Evolutionary conservation across 2,797 vertebrate species (phyloP).

Genomic region (Syncerus caffer): DNA sequence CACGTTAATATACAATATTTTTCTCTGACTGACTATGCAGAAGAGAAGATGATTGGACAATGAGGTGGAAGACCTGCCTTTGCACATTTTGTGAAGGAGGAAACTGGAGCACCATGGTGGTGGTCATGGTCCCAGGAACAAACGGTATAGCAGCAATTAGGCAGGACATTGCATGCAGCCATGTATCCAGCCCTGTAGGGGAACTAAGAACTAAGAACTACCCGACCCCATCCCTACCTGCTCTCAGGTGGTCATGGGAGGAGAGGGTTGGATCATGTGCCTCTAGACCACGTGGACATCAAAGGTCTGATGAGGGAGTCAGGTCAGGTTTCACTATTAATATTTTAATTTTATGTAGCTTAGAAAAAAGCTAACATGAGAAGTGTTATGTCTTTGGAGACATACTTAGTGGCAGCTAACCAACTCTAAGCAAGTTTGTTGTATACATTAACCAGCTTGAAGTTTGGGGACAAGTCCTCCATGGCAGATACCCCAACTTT

Average conservation of each 20-base stretch:
- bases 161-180: too few species aligned
- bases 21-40: background rate
- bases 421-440: background rate
- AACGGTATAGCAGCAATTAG: background rate
- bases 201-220: background rate
- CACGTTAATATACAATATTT: background rate
- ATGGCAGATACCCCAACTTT: background rate
- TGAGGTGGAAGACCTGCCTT: background rate
- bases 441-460: background rate
- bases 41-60: background rate
- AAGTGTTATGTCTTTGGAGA: background rate
- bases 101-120: fast-evolving
- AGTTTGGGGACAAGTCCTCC: background rate
- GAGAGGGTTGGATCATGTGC: fast-evolving
- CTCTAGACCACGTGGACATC: fast-evolving
- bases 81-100: background rate
- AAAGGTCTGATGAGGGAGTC: background rate
- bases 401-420: background rate
- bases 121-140: background rate
- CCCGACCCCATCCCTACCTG: fast-evolving
- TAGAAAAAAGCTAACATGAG: background rate
- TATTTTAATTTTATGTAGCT: background rate
- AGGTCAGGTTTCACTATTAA: background rate
- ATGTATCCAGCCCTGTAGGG: background rate
- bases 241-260: background rate